phyloP scores from a whole-genome alignment of 2,113 vertebrate species.

The Rallus limicola region DNA sequence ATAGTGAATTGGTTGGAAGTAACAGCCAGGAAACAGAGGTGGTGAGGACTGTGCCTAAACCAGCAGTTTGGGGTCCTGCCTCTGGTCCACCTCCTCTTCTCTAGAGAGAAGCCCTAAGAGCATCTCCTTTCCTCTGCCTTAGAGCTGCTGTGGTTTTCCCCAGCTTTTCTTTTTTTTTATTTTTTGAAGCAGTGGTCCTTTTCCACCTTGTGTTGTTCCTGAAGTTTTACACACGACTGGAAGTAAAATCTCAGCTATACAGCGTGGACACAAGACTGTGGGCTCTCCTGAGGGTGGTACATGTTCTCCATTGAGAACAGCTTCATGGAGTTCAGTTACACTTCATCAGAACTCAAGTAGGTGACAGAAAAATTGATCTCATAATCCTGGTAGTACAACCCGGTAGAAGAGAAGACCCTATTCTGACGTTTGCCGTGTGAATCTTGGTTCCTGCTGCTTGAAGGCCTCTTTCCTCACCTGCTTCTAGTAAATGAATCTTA shows the following conservation, averaged over 20 bases:
- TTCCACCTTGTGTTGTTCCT: neutral
- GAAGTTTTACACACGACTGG: neutral
- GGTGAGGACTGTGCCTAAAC: accelerated
- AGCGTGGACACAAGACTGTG: neutral
- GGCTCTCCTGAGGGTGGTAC: neutral
- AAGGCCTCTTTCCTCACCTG: neutral
- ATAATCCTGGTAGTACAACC: neutral
- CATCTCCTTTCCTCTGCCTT: neutral
- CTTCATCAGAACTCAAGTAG: neutral
- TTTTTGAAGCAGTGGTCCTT: neutral
- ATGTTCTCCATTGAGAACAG: neutral
- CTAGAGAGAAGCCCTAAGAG: neutral
- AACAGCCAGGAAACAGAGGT: neutral
- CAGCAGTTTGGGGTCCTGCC: accelerated
- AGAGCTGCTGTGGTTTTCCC: neutral
- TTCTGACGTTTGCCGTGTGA: accelerated
- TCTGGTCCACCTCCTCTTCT: neutral
- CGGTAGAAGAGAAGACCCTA: neutral
- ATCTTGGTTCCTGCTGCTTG: neutral
- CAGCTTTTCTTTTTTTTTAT: neutral
- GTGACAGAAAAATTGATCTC: neutral
- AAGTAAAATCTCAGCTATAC: neutral
- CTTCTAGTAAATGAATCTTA: neutral
- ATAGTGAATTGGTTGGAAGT: neutral
- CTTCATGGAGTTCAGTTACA: neutral